Evolutionary conservation across 2,113 vertebrate species (phyloP).

Genomic region (Poeciliopsis retropinna): DNA sequence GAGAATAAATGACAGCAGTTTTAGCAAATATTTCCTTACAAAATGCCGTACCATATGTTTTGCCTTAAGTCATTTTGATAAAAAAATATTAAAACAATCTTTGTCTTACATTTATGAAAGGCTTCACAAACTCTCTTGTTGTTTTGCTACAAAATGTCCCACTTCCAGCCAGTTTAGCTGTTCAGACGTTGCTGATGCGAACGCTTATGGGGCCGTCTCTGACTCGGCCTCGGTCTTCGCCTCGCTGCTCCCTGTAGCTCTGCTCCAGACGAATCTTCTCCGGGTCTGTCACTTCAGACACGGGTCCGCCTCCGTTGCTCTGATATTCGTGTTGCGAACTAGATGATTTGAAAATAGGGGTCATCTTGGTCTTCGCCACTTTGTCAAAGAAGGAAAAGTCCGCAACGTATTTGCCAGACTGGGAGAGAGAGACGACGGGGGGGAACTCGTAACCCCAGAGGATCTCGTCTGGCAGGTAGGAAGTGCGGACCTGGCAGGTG

Average conservation of each 20-base stretch:
- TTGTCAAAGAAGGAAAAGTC: constrained; percentile 96
- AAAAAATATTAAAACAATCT: not conserved
- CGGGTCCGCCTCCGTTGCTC: constrained; percentile 65
- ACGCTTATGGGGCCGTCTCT: constrained; percentile 86
- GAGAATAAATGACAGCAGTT: not conserved
- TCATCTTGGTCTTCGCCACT: constrained; percentile 85
- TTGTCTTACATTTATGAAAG: not conserved
- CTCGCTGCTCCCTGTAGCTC: constrained; percentile 77
- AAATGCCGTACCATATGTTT: not conserved
- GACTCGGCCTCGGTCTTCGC: constrained; percentile 67
- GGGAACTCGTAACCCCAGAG: constrained; percentile 98
- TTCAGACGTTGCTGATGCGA: constrained; percentile 91
- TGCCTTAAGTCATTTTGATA: too few relatives aligned
- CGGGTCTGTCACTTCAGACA: constrained; percentile 70
- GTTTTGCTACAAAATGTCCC: not conserved
- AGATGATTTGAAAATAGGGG: constrained; percentile 77
- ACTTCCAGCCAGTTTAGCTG: not conserved
- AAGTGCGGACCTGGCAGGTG: constrained; percentile 96
- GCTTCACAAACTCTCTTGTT: not conserved
- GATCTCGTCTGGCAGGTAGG: constrained; percentile 97
- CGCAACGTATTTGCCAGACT: constrained; percentile 95
- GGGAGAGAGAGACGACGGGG: constrained; percentile 91
- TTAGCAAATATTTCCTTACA: not conserved
- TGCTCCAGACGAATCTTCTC: constrained; percentile 92
- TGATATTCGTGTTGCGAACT: constrained; percentile 59